A percentile compares a stretch with the other conserved stretches of the same genome.
phyloP scores from a whole-genome alignment of 1,140 invertebrate genomes.

The Uloborus diversus region DNA sequence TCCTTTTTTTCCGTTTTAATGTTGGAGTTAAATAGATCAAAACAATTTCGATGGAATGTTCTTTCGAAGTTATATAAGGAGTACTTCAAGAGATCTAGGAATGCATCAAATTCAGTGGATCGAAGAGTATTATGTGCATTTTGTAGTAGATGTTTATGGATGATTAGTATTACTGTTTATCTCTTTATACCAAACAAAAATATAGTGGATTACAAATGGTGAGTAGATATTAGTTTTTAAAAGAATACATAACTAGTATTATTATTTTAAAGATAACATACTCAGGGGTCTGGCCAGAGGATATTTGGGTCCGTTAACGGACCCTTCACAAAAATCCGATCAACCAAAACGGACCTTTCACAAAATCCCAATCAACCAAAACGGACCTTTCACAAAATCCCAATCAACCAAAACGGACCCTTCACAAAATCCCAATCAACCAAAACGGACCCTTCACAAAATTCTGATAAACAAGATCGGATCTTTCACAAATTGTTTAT shows the following conservation, averaged over 20 bases:
- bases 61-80: not conserved
- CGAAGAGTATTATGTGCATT: not conserved
- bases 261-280: not conserved
- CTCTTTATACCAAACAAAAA: conserved; percentile 67
- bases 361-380: too few species aligned
- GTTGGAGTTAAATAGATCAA: conserved; percentile 15
- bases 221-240: conserved; percentile 60
- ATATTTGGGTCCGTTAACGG: too few species aligned
- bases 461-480: too few species aligned
- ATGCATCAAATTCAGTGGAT: not conserved
- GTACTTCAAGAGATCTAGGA: not conserved
- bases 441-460: too few species aligned
- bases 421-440: too few species aligned
- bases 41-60: conserved; percentile 15
- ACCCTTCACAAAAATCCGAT: too few species aligned
- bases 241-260: not conserved
- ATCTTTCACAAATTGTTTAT: too few species aligned
- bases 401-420: too few species aligned
- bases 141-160: not conserved
- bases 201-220: conserved; percentile 76
- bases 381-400: too few species aligned
- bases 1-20: conserved; percentile 17
- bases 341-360: too few species aligned
- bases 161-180: not conserved
- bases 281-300: not conserved